Conservation (phyloP, 2,797 vertebrate species). For the Cheirogaleus major region DNA sequence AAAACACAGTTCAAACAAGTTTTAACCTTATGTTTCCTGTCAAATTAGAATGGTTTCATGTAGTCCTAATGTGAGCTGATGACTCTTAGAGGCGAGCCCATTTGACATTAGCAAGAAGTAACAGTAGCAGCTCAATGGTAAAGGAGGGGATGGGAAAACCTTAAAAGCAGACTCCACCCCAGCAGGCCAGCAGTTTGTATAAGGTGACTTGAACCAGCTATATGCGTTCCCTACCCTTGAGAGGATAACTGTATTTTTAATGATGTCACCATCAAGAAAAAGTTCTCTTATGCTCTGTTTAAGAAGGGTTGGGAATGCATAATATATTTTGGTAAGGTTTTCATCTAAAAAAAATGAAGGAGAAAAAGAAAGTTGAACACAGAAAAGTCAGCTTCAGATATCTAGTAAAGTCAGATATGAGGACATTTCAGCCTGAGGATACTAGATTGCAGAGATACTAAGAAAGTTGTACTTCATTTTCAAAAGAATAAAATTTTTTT, state of each 20-base stretch:
- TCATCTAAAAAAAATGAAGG: not conserved
- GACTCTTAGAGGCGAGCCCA: not conserved
- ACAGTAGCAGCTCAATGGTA: not conserved
- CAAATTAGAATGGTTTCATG: not conserved
- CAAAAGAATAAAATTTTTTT: not conserved
- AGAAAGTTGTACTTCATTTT: constrained; percentile 47
- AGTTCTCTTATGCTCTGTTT: not conserved
- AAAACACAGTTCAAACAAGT: not conserved
- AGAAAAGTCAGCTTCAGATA: not conserved
- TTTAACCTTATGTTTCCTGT: not conserved
- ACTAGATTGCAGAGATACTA: not conserved
- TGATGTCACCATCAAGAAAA: not conserved
- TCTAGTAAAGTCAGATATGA: not conserved
- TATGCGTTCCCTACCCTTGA: not conserved
- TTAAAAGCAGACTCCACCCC: not conserved
- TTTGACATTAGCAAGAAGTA: not conserved
- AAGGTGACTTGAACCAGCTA: not conserved
- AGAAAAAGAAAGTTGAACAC: not conserved
- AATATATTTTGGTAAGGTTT: constrained; percentile 1
- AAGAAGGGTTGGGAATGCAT: not conserved
- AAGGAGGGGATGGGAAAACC: not conserved
- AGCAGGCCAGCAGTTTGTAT: not conserved
- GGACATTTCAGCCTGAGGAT: not conserved
- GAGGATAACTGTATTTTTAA: not conserved
- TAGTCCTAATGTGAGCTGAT: not conserved